A percentile compares a stretch with the other conserved stretches of the same genome.
These are phyloP conservation scores for Norana najaformis DNA, from an alignment of 2,888 invertebrate species.

Conservation along the genomic window DNA sequence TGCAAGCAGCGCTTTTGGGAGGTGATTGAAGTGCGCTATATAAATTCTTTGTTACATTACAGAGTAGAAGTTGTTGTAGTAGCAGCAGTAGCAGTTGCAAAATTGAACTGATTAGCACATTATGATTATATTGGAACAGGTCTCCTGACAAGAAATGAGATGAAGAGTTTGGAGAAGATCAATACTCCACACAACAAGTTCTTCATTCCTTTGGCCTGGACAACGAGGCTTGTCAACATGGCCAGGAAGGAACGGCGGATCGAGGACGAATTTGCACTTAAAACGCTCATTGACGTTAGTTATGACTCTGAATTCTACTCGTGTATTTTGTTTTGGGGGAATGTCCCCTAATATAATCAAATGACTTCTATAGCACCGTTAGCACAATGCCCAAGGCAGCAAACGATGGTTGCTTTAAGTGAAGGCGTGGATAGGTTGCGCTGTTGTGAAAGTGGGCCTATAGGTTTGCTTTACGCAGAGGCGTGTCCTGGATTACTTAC, in stretches of 20 bases:
- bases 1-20: too few species aligned
- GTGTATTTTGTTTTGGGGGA: too few species aligned
- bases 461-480: too few species aligned
- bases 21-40: too few species aligned
- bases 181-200: constrained; percentile 71
- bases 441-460: too few species aligned
- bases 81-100: neutral
- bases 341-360: too few species aligned
- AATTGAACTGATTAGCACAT: neutral
- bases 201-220: constrained; percentile 72
- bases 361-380: too few species aligned
- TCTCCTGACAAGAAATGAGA: constrained; percentile 69
- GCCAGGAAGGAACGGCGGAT: constrained; percentile 66
- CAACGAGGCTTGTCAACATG: constrained; percentile 68
- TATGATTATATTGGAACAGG: constrained; percentile 62
- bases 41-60: too few species aligned
- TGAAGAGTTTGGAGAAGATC: constrained; percentile 67
- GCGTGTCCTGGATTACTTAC: too few species aligned
- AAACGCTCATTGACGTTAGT: constrained; percentile 77
- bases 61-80: neutral
- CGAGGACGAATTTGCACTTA: constrained; percentile 81
- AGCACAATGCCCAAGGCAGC: too few species aligned
- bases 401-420: too few species aligned
- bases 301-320: neutral
- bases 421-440: too few species aligned